Percentiles rank a stretch among this genome's conserved stretches.
Conservation (phyloP, 2,113 vertebrate species). For the Ameiurus melas region DNA sequence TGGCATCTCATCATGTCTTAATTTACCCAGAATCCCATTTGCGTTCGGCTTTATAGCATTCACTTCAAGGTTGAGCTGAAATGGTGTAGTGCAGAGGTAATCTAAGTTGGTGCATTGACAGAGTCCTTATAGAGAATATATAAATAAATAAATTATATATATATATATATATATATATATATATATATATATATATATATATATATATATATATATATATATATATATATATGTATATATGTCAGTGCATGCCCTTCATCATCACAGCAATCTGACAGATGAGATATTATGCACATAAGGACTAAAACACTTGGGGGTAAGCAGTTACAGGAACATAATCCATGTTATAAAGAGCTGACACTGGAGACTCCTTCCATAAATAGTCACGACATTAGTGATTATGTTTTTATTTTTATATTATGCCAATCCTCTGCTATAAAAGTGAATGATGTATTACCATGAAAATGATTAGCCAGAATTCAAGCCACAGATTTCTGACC, state of each 20-base stretch:
- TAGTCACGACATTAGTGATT: not conserved
- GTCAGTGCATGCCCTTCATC: not conserved
- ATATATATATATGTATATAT: too few relatives aligned
- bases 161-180: too few relatives aligned
- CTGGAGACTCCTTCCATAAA: not conserved
- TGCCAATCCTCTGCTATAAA: too few relatives aligned
- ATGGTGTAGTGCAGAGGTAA: not conserved
- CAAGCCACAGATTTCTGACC: too few relatives aligned
- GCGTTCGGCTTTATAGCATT: not conserved
- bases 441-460: not conserved
- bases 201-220: too few relatives aligned
- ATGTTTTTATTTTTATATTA: not conserved
- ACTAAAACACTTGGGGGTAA: not conserved
- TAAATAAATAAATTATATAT: not conserved
- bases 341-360: not conserved
- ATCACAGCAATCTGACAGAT: not conserved
- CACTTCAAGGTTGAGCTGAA: constrained; percentile 5
- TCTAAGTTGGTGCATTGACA: not conserved
- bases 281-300: not conserved
- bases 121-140: not conserved
- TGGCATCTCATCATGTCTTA: constrained; percentile 9
- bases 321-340: not conserved
- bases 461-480: too few relatives aligned
- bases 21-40: constrained; percentile 11
- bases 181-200: too few relatives aligned